Evolutionary conservation across 2,888 invertebrate species (phyloP), one percentile per base, ranked within the genome.

Genomic region (Agapostemon virescens): DNA sequence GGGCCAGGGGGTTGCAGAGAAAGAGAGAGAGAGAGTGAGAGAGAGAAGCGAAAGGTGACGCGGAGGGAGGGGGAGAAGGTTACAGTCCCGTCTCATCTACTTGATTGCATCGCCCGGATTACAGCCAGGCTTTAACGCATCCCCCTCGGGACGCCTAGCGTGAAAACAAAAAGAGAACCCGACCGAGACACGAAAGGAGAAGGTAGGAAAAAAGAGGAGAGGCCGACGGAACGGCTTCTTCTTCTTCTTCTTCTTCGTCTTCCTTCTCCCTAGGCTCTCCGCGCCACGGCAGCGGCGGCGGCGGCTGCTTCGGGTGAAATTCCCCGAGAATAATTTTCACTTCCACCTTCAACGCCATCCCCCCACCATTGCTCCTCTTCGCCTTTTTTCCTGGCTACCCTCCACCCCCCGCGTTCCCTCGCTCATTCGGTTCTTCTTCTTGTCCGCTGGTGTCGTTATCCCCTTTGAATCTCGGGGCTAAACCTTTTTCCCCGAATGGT

Each of bases 31-130:
- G 52, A n/a, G 49, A 61, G 74, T 64, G 38, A 72, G 66, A n/a
- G 69, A 20, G 42, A 45, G 42, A 38, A 33, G 26, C 36, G 38
- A 71, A 74, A 70, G 76, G 69, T 68, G 75, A 68, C 36, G 33
- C 61, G 61, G 73, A 61, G 69, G 23, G 42, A 42, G 75, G 69
- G 26, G 49, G 79, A 71, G 78, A 76, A 72, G 84, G 81, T 73
- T 85, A 81, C 79, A 79, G 87, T 83, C 83, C 85, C 86, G 89
- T 89, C 89, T 89, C 89, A 89, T 89, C 90, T 90, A 90, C 89
- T 89, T 89, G 87, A 89, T 89, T 89, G 90, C 89, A 89, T 89
- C 89, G 89, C 82, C 85, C 84, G 89, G 89, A 89, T 89, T 89
- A 89, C 89, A 88, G 88, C 81, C 80, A 68, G 86, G 90, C 88